These are phyloP conservation scores for Cossypha dichroa DNA, from an alignment of 2,797 vertebrate genomes.

Conservation along the genomic window DNA sequence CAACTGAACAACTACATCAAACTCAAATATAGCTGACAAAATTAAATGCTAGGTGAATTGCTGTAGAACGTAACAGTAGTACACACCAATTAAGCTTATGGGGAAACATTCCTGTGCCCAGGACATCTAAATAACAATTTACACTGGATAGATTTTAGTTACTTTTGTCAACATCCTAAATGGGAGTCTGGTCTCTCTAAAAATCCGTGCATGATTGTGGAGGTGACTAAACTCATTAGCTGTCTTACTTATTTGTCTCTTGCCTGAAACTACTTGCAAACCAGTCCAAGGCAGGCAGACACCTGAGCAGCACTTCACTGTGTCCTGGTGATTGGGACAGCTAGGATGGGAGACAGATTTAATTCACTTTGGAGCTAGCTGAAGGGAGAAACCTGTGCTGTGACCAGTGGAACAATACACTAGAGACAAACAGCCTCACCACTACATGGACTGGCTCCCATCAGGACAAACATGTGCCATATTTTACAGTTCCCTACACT, in stretches of 20 bases:
- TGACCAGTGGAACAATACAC: background rate
- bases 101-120: background rate
- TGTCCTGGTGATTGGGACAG: background rate
- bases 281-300: background rate
- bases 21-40: background rate
- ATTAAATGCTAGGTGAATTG: background rate
- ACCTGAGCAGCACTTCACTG: background rate
- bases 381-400: background rate
- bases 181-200: background rate
- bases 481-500: background rate
- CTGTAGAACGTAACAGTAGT: background rate
- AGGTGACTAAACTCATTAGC: background rate
- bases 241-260: background rate
- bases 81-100: background rate
- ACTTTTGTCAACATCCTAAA: background rate
- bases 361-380: background rate
- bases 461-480: fast-evolving
- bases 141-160: background rate
- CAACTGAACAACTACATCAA: background rate
- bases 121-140: background rate
- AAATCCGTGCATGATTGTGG: background rate
- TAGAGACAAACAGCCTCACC: background rate
- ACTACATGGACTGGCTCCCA: background rate
- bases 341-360: background rate
- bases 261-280: background rate